Evolutionary conservation across 2,888 invertebrate genomes (phyloP).

Genomic region (Frankliniella fusca): DNA sequence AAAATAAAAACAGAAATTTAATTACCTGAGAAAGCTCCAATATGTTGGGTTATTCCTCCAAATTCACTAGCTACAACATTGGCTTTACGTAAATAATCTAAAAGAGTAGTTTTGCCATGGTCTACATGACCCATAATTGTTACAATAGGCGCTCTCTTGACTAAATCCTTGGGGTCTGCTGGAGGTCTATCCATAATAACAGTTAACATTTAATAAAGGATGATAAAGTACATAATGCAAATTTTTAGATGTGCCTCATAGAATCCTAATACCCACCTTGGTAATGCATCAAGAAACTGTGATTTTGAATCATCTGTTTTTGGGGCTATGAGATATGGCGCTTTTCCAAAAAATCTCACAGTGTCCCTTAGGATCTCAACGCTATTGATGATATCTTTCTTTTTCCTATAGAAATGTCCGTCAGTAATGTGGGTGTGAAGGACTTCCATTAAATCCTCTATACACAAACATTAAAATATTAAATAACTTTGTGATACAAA

Average conservation of each 20-base stretch:
- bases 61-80: slow-evolving; percentile 87
- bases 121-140: slow-evolving; percentile 99
- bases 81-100: slow-evolving; percentile 82
- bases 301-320: slow-evolving; percentile 49
- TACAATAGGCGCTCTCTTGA: slow-evolving; percentile 83
- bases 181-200: slow-evolving; percentile 52
- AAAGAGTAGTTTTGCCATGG: slow-evolving; percentile 96
- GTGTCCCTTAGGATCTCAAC: slow-evolving; percentile 62
- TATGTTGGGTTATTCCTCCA: slow-evolving; percentile 98
- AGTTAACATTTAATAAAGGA: background rate
- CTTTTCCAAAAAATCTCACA: slow-evolving; percentile 63
- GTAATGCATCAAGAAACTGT: slow-evolving; percentile 47
- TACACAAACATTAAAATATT: slow-evolving; percentile 35
- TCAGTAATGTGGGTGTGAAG: slow-evolving; percentile 8
- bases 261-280: slow-evolving; percentile 39
- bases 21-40: slow-evolving; percentile 89
- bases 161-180: slow-evolving; percentile 59
- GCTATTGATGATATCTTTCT: slow-evolving; percentile 54
- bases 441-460: slow-evolving; percentile 37
- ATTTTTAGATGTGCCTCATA: too few relatives aligned
- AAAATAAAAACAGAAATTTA: slow-evolving; percentile 36
- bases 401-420: slow-evolving; percentile 30
- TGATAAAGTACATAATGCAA: background rate
- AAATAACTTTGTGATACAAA: slow-evolving; percentile 21
- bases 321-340: slow-evolving; percentile 55